A percentile compares a stretch with the other conserved stretches of the same genome.
These are phyloP conservation scores for Lissocephala sabroskyi DNA, from an alignment of 2,888 invertebrate species.

Conservation along the genomic window DNA sequence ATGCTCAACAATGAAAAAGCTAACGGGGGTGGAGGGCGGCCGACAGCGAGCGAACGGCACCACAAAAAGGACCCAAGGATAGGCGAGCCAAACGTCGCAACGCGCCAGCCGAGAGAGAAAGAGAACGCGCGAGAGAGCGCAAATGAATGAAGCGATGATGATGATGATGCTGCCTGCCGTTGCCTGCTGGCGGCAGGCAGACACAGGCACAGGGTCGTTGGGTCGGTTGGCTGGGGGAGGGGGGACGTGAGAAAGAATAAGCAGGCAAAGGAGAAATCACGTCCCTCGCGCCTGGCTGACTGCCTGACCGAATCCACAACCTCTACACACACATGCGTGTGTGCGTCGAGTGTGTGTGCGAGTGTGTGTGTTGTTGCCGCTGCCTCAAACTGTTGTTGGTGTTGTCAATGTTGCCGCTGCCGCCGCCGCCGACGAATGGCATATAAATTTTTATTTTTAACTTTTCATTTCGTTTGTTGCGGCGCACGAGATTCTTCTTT, in stretches of 20 bases:
- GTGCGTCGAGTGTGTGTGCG: neutral
- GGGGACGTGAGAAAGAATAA: constrained; percentile 31
- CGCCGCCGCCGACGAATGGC: constrained; percentile 32
- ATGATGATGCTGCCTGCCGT: constrained; percentile 26
- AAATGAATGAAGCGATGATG: constrained; percentile 28
- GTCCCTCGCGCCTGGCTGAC: constrained; percentile 43
- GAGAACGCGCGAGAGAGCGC: neutral
- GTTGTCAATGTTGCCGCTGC: constrained; percentile 2
- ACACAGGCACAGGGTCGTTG: too few species aligned
- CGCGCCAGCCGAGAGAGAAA: constrained; percentile 17
- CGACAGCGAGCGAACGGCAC: neutral
- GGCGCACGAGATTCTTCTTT: too few species aligned
- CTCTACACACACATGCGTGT: too few species aligned
- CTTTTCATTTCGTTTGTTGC: constrained; percentile 58
- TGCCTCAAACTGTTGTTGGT: constrained; percentile 3
- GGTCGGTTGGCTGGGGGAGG: neutral
- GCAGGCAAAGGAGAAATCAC: constrained; percentile 61
- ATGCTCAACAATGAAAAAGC: too few species aligned
- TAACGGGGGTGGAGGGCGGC: too few species aligned
- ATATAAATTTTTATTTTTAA: constrained; percentile 59
- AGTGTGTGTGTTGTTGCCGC: constrained; percentile 25
- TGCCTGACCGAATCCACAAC: too few species aligned
- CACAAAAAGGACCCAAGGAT: constrained; percentile 51
- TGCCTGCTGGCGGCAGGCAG: neutral
- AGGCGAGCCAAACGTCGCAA: constrained; percentile 36